These are phyloP conservation scores for Sparus aurata DNA, from an alignment of 2,797 vertebrate genomes.

Conservation along the genomic window DNA sequence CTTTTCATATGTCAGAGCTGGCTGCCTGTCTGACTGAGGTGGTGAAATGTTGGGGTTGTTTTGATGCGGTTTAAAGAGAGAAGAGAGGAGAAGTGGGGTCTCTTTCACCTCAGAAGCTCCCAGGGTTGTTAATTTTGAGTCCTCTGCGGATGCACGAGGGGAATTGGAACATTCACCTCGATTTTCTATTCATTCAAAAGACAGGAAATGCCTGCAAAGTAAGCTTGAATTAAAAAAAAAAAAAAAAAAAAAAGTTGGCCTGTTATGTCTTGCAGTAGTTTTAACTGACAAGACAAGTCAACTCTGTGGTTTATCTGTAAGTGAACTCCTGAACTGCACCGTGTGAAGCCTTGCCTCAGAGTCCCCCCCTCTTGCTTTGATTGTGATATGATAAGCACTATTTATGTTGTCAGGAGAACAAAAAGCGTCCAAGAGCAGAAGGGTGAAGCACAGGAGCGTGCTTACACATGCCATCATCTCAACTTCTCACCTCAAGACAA, in stretches of 20 bases:
- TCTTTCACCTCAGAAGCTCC: not conserved
- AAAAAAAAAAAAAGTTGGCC: not conserved
- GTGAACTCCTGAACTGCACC: constrained; percentile 68
- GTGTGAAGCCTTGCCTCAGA: constrained; percentile 43
- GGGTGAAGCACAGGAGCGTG: constrained; percentile 53
- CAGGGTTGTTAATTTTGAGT: not conserved
- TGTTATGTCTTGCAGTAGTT: not conserved
- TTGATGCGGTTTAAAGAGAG: constrained; percentile 13
- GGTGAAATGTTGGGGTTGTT: not conserved
- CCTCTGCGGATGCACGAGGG: too few relatives aligned
- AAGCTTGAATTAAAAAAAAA: too few relatives aligned
- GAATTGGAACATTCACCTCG: too few relatives aligned
- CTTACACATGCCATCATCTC: constrained; percentile 65
- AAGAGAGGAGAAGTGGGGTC: not conserved
- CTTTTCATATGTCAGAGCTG: not conserved
- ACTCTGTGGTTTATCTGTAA: constrained; percentile 46
- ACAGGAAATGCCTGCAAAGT: too few relatives aligned
- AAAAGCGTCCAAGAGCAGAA: constrained; percentile 52
- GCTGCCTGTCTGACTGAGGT: not conserved
- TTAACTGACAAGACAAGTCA: constrained; percentile 20
- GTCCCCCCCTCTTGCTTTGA: constrained; percentile 58
- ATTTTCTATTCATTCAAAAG: too few relatives aligned
- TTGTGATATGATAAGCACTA: constrained; percentile 69
- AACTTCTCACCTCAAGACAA: constrained; percentile 52
- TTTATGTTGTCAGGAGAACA: constrained; percentile 68